Conservation (phyloP, 2,113 vertebrate genomes). For the Mastomys coucha region DNA sequence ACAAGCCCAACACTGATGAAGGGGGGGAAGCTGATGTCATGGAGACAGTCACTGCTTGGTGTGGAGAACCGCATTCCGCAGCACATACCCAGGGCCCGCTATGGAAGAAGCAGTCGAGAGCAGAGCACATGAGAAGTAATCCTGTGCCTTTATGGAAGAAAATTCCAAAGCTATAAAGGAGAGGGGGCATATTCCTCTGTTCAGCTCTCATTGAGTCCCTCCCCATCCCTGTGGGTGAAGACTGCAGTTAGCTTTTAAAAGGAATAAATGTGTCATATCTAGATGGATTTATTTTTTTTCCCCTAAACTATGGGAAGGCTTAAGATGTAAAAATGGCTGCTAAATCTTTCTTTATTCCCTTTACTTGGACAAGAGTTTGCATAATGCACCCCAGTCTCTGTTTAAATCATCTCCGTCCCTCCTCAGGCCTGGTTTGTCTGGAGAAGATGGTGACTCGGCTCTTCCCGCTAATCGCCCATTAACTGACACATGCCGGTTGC, state of each 20-base stretch:
- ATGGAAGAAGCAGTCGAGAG: rapidly evolving
- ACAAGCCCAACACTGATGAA: neutral
- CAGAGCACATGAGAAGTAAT: neutral
- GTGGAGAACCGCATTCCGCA: neutral
- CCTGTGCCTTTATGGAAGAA: neutral
- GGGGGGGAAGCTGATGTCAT: neutral
- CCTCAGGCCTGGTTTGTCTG: neutral
- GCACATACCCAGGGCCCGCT: neutral
- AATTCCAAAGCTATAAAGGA: neutral
- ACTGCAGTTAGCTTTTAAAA: neutral
- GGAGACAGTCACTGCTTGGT: neutral
- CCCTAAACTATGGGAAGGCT: neutral
- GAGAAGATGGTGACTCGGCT: conserved; percentile 14
- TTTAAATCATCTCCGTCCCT: neutral
- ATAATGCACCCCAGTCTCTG: neutral
- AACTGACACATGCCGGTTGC: neutral
- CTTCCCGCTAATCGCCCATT: conserved; percentile 8
- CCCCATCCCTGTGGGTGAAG: neutral
- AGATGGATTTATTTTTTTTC: neutral
- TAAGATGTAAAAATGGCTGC: neutral
- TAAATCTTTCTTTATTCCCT: conserved; percentile 5
- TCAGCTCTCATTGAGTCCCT: neutral
- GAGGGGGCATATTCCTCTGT: neutral
- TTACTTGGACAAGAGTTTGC: neutral
- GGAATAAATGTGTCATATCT: neutral